Evolutionary conservation across 2,113 vertebrate genomes (phyloP).

Genomic region (Channa argus): DNA sequence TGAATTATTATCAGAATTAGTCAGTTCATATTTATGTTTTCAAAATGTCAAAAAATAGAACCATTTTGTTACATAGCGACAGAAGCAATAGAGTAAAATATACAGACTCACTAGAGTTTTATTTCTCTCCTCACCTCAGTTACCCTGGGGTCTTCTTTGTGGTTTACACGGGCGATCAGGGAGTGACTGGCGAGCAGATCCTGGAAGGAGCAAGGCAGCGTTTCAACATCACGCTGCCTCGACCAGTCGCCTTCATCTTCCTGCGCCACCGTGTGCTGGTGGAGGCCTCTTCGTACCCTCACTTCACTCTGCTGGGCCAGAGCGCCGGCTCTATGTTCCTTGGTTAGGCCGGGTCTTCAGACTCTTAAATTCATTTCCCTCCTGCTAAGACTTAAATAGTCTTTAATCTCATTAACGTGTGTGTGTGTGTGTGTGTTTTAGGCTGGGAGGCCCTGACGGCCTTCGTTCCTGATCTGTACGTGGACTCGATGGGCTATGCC

Average conservation of each 20-base stretch:
- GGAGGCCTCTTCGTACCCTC: conserved; percentile 89
- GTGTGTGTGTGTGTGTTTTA: conserved; percentile 26
- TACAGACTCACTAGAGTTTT: too few species aligned
- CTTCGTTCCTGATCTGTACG: conserved; percentile 90
- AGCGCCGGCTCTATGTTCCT: conserved; percentile 92
- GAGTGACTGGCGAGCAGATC: conserved; percentile 87
- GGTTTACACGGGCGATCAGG: conserved; percentile 91
- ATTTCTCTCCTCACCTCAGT: conserved; percentile 66
- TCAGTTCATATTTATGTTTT: too few species aligned
- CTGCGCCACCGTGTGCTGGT: conserved; percentile 88
- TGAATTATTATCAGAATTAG: too few species aligned
- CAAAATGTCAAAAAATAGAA: too few species aligned
- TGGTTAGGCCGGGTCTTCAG: conserved; percentile 47
- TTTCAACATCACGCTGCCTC: conserved; percentile 89
- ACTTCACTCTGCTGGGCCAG: conserved; percentile 94
- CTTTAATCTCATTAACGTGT: too few species aligned
- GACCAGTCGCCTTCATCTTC: conserved; percentile 89
- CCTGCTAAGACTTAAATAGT: too few species aligned
- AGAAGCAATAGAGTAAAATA: too few species aligned
- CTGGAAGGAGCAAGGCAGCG: conserved; percentile 87
- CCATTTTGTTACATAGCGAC: too few species aligned
- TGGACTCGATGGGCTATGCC: conserved; percentile 96
- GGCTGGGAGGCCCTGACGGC: conserved; percentile 91
- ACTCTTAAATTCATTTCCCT: too few species aligned
- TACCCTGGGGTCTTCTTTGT: conserved; percentile 85